Percentiles rank a stretch among this genome's conserved stretches.
These are phyloP conservation scores for Mimumesa dahlbomi DNA, from an alignment of 2,888 invertebrate genomes.

Conservation along the genomic window DNA sequence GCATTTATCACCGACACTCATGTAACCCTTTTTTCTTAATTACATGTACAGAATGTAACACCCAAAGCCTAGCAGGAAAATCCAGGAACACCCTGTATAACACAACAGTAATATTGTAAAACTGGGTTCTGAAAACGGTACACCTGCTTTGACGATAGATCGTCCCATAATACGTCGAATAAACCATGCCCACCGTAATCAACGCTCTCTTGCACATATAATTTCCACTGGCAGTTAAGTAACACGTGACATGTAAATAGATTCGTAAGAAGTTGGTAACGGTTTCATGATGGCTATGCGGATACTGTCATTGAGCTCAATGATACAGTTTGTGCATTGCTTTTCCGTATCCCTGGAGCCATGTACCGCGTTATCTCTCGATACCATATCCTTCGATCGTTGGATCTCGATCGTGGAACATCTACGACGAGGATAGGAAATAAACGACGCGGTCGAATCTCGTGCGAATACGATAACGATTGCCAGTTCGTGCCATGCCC, in stretches of 20 bases:
- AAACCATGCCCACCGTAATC: too few species aligned
- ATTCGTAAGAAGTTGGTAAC: conserved; percentile 1
- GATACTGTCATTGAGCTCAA: conserved; percentile 1
- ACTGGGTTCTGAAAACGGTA: too few species aligned
- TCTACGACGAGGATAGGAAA: conserved; percentile 32
- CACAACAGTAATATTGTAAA: too few species aligned
- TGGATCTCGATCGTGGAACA: conserved; percentile 28
- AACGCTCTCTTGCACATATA: too few species aligned
- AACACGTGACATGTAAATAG: conserved; percentile 21
- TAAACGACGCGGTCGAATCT: conserved; percentile 57
- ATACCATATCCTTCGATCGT: conserved; percentile 43
- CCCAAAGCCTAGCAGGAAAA: too few species aligned
- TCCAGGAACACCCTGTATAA: too few species aligned
- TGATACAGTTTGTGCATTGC: conserved; percentile 17
- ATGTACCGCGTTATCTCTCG: conserved; percentile 40
- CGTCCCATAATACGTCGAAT: too few species aligned
- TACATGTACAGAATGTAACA: too few species aligned
- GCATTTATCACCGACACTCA: too few species aligned
- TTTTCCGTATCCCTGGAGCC: conserved; percentile 26
- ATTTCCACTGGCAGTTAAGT: background rate
- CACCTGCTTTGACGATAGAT: too few species aligned
- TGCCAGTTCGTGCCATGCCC: conserved; percentile 27
- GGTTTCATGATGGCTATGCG: conserved; percentile 20
- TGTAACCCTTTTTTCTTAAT: too few species aligned
- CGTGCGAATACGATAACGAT: conserved; percentile 50